Evolutionary conservation across 1,140 invertebrate species (phyloP), one percentile per base, ranked within the genome.

Genomic region (Pseudomyrmex pallidus): DNA sequence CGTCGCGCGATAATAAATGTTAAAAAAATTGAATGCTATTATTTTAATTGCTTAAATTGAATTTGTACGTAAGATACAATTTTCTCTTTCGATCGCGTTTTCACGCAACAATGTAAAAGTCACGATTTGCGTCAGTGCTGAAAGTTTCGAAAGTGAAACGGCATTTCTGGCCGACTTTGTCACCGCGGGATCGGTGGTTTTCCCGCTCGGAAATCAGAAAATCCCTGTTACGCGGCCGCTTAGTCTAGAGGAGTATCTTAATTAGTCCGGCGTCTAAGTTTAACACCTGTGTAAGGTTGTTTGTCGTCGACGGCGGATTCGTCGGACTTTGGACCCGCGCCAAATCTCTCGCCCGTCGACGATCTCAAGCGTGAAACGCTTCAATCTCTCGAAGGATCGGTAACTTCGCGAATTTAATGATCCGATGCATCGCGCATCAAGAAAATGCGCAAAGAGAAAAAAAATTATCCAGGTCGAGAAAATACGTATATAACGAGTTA

Each of bases 181-280:
- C 85, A 35, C 1, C 7, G 35, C 7, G 35, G 35, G 13, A 80
- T 22, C 86, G 44, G 63, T 56, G 82, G 86, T 82, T 87, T 87
- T 88, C 73, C 86, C 85, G 17, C 59, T 83, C 35, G 0, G 35
- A 46, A 64, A 15, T 25, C 48, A 12, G 56, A 85, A 87, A 88
- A 88, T 88, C 86, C 77, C 86, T 64, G 78, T 88, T 83, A 87
- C 86, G 56, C 57, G 86, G 74, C 67, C 66, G 59, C 48, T 35
- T 8, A n/a, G 83, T 59, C 73, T 83, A 76, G 66, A 85, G 62
- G 54, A 35, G 68, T n/a, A n/a, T 76, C 77, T 88, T 88, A 90
- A 91, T 91, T 90, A 90, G 84, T 67, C 12, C 76, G 82, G 67
- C 82, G 89, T 91, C 90, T 89, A 88, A 88, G 85, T 91, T 87